These are phyloP conservation scores for Chondrosia reniformis DNA, from an alignment of 37 sponge, comb jelly and placozoan species.

Conservation along the genomic window DNA sequence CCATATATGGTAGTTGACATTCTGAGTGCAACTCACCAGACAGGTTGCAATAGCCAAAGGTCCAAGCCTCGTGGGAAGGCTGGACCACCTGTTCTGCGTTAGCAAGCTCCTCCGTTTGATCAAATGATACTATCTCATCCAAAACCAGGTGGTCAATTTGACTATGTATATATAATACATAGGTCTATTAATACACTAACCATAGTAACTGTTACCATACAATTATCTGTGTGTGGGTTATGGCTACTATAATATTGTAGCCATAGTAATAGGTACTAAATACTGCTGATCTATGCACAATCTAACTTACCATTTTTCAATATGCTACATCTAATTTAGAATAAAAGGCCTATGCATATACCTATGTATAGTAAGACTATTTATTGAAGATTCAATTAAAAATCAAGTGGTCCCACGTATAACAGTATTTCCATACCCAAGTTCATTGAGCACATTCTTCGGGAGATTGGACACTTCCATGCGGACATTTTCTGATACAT, in stretches of 20 bases:
- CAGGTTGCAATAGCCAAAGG: slow-evolving; percentile 39
- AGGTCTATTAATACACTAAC: background rate
- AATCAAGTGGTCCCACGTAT: too few species aligned
- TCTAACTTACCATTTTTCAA: too few species aligned
- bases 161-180: background rate
- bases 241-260: too few species aligned
- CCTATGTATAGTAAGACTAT: too few species aligned
- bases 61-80: slow-evolving; percentile 55
- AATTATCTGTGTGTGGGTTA: too few species aligned
- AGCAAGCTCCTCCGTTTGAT: background rate
- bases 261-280: too few species aligned
- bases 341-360: too few species aligned
- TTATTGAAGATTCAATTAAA: too few species aligned
- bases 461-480: slow-evolving; percentile 3
- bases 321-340: too few species aligned
- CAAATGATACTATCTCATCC: slow-evolving; percentile 9
- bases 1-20: background rate
- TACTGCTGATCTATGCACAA: too few species aligned
- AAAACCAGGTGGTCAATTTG: background rate
- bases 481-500: slow-evolving; percentile 57
- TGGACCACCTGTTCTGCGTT: slow-evolving; percentile 1
- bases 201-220: too few species aligned
- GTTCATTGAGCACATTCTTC: background rate
- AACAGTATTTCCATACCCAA: too few species aligned
- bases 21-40: slow-evolving; percentile 23